These are phyloP conservation scores for Heliocidaris tuberculata DNA, from an alignment of 35 echinoderm and acorn worm genomes.

Conservation along the genomic window DNA sequence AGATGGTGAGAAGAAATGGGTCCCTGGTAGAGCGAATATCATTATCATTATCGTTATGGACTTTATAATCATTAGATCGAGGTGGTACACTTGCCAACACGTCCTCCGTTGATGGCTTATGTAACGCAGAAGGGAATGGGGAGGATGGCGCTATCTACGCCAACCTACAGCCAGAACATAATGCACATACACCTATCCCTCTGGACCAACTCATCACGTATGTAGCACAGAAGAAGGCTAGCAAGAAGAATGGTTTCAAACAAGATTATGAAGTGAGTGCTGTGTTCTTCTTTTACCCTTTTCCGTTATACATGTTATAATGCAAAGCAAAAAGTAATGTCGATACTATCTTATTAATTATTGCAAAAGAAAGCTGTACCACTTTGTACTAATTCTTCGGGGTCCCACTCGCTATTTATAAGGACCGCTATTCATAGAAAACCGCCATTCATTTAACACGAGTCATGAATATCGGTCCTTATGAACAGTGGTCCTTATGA, in stretches of 20 bases:
- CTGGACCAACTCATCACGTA: constrained; percentile 41
- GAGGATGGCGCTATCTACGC: background rate
- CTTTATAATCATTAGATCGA: background rate
- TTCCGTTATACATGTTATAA: background rate
- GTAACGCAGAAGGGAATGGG: background rate
- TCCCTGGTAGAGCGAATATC: too few species aligned
- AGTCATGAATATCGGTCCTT: too few species aligned
- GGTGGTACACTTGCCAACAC: background rate
- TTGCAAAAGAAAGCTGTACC: too few species aligned
- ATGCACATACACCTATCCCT: constrained; percentile 24
- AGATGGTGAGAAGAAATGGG: too few species aligned
- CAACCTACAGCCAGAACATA: background rate
- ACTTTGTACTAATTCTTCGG: too few species aligned
- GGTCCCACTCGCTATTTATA: too few species aligned
- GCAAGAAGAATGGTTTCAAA: constrained; percentile 42
- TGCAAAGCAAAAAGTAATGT: background rate
- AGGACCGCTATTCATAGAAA: too few species aligned
- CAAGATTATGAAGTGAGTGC: constrained; percentile 58
- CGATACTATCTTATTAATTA: too few species aligned
- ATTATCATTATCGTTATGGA: too few species aligned
- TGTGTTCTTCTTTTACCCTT: background rate
- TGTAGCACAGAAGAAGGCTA: constrained; percentile 55
- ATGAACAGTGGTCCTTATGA: too few species aligned
- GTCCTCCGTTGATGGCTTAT: background rate
- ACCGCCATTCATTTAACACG: too few species aligned